These are phyloP conservation scores for Pedetes capensis DNA, from an alignment of 2,113 vertebrate genomes.

Conservation along the genomic window DNA sequence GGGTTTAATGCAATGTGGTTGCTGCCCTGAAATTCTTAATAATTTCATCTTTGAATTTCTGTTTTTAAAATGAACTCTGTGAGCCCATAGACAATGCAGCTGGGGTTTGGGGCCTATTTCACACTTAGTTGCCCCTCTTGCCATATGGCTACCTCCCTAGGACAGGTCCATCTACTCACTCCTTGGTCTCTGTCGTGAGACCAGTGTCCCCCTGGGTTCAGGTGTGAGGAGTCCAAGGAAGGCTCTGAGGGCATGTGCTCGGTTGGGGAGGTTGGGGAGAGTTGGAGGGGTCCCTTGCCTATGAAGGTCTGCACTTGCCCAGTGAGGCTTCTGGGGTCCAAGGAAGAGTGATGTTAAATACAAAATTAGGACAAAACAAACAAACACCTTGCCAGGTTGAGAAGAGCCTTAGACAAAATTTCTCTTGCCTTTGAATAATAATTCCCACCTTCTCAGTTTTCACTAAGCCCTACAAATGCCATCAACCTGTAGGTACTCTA, in stretches of 20 bases:
- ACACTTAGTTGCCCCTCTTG: neutral
- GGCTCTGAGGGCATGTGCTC: neutral
- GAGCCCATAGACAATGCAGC: no score
- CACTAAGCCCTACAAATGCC: neutral
- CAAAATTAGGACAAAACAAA: neutral
- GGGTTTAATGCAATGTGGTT: neutral
- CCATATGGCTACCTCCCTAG: neutral
- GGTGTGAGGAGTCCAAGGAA: neutral
- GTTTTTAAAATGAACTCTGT: neutral
- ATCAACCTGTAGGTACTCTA: neutral
- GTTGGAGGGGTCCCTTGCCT: rapidly evolving
- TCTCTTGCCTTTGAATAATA: neutral
- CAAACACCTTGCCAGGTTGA: neutral
- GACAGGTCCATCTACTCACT: neutral
- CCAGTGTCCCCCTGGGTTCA: neutral
- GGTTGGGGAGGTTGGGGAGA: neutral
- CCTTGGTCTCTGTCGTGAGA: neutral
- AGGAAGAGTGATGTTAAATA: neutral
- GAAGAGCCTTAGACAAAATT: neutral
- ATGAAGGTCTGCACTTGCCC: neutral
- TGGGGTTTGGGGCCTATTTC: neutral
- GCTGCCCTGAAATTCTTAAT: neutral
- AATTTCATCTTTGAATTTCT: neutral
- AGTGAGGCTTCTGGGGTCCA: neutral
- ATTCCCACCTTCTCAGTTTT: neutral